A percentile compares a stretch with the other conserved stretches of the same genome.
These are phyloP conservation scores for Pedetes capensis DNA, from an alignment of 2,113 vertebrate species.

Conservation along the genomic window DNA sequence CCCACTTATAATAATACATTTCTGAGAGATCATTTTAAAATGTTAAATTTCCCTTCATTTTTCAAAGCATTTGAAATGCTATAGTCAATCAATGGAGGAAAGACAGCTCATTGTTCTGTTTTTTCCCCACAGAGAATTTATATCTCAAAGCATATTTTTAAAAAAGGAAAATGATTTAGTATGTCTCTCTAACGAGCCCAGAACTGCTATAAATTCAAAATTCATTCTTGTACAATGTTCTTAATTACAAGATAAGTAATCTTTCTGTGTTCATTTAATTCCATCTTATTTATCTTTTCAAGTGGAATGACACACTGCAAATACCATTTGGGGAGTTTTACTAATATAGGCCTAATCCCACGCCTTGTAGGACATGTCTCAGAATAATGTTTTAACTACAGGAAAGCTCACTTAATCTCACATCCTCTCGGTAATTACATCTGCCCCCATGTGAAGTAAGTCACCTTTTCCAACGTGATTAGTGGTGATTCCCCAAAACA, in stretches of 20 bases:
- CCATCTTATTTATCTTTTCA: slow-evolving; percentile 65
- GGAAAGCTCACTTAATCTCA: not conserved
- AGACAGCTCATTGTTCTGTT: slow-evolving; percentile 65
- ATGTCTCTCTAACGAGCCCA: slow-evolving; percentile 26
- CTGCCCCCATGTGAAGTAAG: not conserved
- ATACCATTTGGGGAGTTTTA: slow-evolving; percentile 65
- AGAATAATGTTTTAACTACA: slow-evolving; percentile 59
- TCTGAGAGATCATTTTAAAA: slow-evolving; percentile 49
- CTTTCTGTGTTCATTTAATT: slow-evolving; percentile 66
- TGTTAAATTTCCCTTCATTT: slow-evolving; percentile 65
- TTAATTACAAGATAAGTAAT: slow-evolving; percentile 73
- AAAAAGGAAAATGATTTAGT: slow-evolving; percentile 62
- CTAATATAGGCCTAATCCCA: slow-evolving; percentile 65
- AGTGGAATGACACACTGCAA: slow-evolving; percentile 66
- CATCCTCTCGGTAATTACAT: slow-evolving; percentile 12
- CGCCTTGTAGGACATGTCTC: slow-evolving; percentile 40
- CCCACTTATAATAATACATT: slow-evolving; percentile 14
- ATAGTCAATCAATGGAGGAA: slow-evolving; percentile 39
- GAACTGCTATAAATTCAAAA: slow-evolving; percentile 64
- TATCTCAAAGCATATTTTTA: slow-evolving; percentile 65
- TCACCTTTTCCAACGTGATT: not conserved
- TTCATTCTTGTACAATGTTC: slow-evolving; percentile 58
- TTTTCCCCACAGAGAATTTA: slow-evolving; percentile 64
- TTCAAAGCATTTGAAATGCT: slow-evolving; percentile 54
- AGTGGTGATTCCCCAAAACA: not conserved